Conservation (phyloP, 2,888 invertebrate genomes). For the Orthonevra nobilis region DNA sequence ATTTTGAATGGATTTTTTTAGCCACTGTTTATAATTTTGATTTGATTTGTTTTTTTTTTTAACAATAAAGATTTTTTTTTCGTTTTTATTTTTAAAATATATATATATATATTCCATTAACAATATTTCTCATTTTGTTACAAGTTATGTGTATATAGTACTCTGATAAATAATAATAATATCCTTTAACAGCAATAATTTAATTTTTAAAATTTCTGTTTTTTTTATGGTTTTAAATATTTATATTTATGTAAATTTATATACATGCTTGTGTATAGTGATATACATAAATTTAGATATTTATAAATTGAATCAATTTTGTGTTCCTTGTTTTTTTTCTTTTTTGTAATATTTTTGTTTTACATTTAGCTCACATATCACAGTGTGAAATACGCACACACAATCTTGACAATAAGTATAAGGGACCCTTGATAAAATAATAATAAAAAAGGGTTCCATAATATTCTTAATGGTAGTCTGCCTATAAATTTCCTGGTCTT, state of each 20-base stretch:
- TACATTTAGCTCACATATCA: slow-evolving; percentile 65
- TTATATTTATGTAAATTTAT: slow-evolving; percentile 4
- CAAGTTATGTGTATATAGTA: slow-evolving; percentile 50
- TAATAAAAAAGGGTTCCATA: too few relatives aligned
- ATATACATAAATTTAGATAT: slow-evolving; percentile 14
- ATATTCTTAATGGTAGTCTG: too few relatives aligned
- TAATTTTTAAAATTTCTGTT: slow-evolving; percentile 6
- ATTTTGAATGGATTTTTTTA: neutral
- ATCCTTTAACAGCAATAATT: slow-evolving; percentile 59
- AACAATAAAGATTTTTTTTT: slow-evolving; percentile 53
- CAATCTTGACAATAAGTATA: too few relatives aligned
- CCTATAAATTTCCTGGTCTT: too few relatives aligned
- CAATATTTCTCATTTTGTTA: slow-evolving; percentile 30
- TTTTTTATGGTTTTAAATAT: slow-evolving; percentile 7
- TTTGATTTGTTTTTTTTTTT: slow-evolving; percentile 26
- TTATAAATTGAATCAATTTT: too few relatives aligned
- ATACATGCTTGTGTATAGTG: too few relatives aligned
- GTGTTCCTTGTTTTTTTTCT: slow-evolving; percentile 22
- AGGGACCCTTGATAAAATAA: too few relatives aligned
- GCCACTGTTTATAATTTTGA: slow-evolving; percentile 12
- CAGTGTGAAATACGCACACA: slow-evolving; percentile 65
- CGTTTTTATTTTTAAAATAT: slow-evolving; percentile 23
- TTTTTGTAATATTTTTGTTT: slow-evolving; percentile 15
- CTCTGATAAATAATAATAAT: slow-evolving; percentile 58
- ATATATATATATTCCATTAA: slow-evolving; percentile 32